Evolutionary conservation across 1,140 invertebrate genomes (phyloP).

Genomic region (Cephus cinctus): DNA sequence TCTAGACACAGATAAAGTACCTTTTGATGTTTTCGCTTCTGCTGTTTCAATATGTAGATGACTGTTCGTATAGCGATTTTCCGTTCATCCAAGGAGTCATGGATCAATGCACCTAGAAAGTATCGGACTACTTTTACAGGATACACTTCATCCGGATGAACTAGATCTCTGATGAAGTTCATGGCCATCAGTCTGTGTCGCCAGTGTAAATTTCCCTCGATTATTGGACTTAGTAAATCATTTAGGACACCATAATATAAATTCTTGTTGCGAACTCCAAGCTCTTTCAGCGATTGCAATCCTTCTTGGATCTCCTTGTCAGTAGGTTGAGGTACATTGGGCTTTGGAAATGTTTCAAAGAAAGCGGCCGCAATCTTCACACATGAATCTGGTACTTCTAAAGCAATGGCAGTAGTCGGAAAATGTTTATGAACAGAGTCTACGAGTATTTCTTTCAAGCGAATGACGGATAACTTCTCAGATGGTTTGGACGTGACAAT

Average conservation of each 20-base stretch:
- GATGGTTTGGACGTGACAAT: conserved; percentile 71
- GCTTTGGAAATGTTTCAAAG: conserved; percentile 41
- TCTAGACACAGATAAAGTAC: conserved; percentile 22
- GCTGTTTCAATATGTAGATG: conserved; percentile 72
- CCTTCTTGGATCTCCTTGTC: conserved; percentile 50
- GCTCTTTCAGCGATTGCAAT: conserved; percentile 39
- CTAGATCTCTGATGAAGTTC: conserved; percentile 68
- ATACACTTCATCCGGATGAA: conserved; percentile 70
- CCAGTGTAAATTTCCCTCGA: conserved; percentile 78
- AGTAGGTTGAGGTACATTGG: conserved; percentile 26
- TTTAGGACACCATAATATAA: conserved; percentile 65
- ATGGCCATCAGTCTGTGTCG: conserved; percentile 73
- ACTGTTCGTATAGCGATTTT: conserved; percentile 67
- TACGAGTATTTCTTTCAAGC: conserved; percentile 65
- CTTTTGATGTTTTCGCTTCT: conserved; percentile 66
- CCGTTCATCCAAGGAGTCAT: conserved; percentile 75
- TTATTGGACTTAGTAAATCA: conserved; percentile 63
- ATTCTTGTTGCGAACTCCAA: conserved; percentile 54
- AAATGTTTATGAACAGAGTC: conserved; percentile 57
- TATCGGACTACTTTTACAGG: conserved; percentile 65
- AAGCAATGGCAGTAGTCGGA: conserved; percentile 61
- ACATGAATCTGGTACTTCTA: conserved; percentile 58
- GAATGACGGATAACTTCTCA: conserved; percentile 79
- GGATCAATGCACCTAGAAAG: conserved; percentile 67
- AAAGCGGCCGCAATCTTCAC: conserved; percentile 55